Evolutionary conservation across 2,113 vertebrate species (phyloP), one percentile per base, ranked within the genome.

Genomic region (Sarotherodon lohbergeri): DNA sequence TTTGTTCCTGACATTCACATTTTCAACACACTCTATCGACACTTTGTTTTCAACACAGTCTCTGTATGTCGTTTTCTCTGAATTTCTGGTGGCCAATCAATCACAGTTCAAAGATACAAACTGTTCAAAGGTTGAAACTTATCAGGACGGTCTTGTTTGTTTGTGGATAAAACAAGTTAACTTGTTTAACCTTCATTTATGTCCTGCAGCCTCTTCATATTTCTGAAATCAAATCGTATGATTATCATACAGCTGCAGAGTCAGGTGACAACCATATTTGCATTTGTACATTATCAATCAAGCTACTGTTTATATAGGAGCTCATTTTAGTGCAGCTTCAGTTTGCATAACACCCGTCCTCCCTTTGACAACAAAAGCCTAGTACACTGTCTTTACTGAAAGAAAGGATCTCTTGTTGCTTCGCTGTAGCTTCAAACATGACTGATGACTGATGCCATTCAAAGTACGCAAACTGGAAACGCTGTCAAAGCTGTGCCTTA

Each of bases 51-150:
- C 61, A n/a, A 39, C 59, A 63, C 34, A 5, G 36, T 16, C n/a
- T 68, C 66, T 41, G 36, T 43, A 24, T 24, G n/a, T 39, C 0
- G 0, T 71, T 71, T 39, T 71, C 63, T 71, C n/a, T 71, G 0
- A 9, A 68, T 39, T 41, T 68, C 63, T 68, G 63, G 63, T 14
- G 34, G 36, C 36, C 63, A 22, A 7, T 68, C 19, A 5, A 68
- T 68, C 63, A 14, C 66, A 24, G 36, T 71, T 43, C 66, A 71
- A 43, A 71, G n/a, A 22, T 43, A 2, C 36, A 71, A 39, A 14
- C 66, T 43, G 12, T 71, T 71, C 66, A 24, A 41, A 71, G 66
- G 36, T 43, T 71, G 12, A 43, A 71, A 41, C 36, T 68, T 41
- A 68, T 24, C 36, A 68, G 63, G 63, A 41, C 2, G 19, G 36